These are phyloP conservation scores for Semnornis frantzii DNA, from an alignment of 2,113 vertebrate species.

Conservation along the genomic window DNA sequence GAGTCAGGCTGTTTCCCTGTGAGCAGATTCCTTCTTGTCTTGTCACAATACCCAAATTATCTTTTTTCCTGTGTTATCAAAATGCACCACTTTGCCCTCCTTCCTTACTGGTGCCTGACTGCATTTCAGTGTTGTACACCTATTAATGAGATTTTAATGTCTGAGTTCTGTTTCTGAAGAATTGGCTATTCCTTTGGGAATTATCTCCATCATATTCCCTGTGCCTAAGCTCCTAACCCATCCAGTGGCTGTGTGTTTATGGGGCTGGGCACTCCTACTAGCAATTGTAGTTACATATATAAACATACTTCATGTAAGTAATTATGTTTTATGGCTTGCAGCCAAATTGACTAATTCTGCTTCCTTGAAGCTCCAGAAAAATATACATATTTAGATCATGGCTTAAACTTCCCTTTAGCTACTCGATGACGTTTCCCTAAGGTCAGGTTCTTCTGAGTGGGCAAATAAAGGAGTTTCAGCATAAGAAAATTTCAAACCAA, in stretches of 20 bases:
- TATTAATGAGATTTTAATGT: neutral
- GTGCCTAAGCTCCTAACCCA: slow-evolving; percentile 31
- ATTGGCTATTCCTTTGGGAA: slow-evolving; percentile 44
- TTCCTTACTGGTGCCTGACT: neutral
- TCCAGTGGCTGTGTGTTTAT: neutral
- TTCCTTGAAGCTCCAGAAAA: slow-evolving; percentile 62
- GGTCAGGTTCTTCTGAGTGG: slow-evolving; percentile 22
- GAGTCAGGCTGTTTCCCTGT: neutral
- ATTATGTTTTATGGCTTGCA: slow-evolving; percentile 67
- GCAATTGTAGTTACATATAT: slow-evolving; percentile 68
- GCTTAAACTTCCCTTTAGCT: slow-evolving; percentile 51
- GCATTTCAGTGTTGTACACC: neutral
- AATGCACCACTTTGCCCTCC: neutral
- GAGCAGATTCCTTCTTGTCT: neutral
- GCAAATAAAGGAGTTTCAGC: slow-evolving; percentile 11
- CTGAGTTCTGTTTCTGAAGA: slow-evolving; percentile 34
- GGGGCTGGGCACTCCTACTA: slow-evolving; percentile 31
- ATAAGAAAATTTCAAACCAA: neutral
- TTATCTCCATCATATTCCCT: neutral
- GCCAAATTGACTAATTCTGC: slow-evolving; percentile 67
- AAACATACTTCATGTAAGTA: slow-evolving; percentile 66
- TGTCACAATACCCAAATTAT: accelerated
- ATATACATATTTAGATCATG: slow-evolving; percentile 59
- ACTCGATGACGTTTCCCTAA: neutral
- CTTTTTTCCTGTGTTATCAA: neutral